These are phyloP conservation scores for Caenorhabditis plicata DNA, from an alignment of 2,888 invertebrate species.

Conservation along the genomic window DNA sequence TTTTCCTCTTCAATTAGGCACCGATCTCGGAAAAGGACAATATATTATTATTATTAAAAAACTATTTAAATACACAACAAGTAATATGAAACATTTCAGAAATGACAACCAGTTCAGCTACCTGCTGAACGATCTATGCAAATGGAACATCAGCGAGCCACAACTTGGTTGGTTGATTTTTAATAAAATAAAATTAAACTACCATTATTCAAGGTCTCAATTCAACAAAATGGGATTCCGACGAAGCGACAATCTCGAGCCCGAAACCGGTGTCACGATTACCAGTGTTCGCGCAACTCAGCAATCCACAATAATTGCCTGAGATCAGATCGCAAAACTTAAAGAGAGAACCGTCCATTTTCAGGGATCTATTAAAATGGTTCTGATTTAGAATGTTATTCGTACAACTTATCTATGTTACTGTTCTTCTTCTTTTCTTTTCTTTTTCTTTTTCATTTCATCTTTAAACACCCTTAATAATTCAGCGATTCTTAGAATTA, in stretches of 20 bases:
- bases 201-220: conserved; percentile 4
- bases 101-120: conserved; percentile 32
- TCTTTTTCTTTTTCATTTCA: neutral
- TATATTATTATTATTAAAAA: neutral
- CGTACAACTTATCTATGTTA: too few relatives aligned
- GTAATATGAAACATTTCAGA: conserved; percentile 6
- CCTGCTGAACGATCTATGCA: conserved; percentile 32
- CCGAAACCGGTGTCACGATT: conserved; percentile 36
- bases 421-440: neutral
- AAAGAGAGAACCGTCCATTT: conserved; percentile 20
- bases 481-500: too few relatives aligned
- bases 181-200: neutral
- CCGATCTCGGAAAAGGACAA: too few relatives aligned
- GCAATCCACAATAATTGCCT: conserved; percentile 33
- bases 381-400: conserved; percentile 15
- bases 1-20: too few relatives aligned
- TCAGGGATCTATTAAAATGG: conserved; percentile 24
- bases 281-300: conserved; percentile 49
- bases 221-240: conserved; percentile 10
- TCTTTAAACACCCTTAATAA: too few relatives aligned
- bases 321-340: neutral
- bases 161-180: neutral
- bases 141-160: conserved; percentile 24
- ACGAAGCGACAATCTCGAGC: neutral
- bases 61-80: neutral